These are phyloP conservation scores for Stratiomys singularior DNA, from an alignment of 2,888 invertebrate species.

Conservation along the genomic window DNA sequence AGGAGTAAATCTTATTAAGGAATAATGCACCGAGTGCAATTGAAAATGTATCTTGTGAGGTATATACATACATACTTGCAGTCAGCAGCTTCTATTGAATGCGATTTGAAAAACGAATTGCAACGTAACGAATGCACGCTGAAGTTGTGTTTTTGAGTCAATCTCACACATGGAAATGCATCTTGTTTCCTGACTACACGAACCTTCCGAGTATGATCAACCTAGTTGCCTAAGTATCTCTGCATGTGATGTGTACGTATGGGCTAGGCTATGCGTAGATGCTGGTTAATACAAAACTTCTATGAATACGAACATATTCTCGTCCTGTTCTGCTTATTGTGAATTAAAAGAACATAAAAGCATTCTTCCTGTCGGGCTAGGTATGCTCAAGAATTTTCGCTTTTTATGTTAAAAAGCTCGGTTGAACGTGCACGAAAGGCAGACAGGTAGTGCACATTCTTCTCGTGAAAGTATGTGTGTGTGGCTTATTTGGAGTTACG, in stretches of 20 bases:
- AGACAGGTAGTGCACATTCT: neutral
- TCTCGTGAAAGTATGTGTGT: neutral
- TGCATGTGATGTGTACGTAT: neutral
- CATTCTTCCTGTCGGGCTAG: slow-evolving; percentile 25
- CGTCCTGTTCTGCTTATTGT: neutral
- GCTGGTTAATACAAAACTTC: too few species aligned
- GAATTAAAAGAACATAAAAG: slow-evolving; percentile 31
- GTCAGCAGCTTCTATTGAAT: too few species aligned
- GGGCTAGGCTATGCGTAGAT: neutral
- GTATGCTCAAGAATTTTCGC: slow-evolving; percentile 12
- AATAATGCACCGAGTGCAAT: too few species aligned
- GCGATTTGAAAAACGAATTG: too few species aligned
- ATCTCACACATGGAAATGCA: neutral
- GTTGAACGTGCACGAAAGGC: neutral
- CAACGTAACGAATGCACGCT: too few species aligned
- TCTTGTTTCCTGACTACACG: slow-evolving; percentile 4
- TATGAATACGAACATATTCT: slow-evolving; percentile 11
- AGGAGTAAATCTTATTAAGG: too few species aligned
- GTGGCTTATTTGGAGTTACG: neutral
- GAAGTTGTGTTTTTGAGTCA: neutral
- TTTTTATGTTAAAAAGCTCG: slow-evolving; percentile 11
- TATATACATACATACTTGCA: too few species aligned
- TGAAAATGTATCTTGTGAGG: too few species aligned
- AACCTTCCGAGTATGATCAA: slow-evolving; percentile 23
- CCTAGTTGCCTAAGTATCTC: slow-evolving; percentile 24